Conservation (phyloP, 2,888 invertebrate species). For the Acrobasis suavella region DNA sequence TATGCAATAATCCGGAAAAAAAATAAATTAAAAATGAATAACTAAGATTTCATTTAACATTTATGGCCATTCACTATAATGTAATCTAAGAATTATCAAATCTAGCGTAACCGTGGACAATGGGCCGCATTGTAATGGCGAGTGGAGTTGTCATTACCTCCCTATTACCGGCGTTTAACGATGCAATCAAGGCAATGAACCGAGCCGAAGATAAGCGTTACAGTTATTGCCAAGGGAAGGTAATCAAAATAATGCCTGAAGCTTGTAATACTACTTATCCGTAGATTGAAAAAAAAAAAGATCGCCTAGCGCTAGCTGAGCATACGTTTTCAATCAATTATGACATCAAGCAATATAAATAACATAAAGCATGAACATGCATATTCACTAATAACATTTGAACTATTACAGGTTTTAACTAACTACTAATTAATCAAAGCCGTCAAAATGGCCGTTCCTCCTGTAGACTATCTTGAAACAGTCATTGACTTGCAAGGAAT, state of each 20-base stretch:
- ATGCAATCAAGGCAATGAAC: slow-evolving; percentile 63
- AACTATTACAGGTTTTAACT: too few relatives aligned
- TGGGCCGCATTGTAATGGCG: slow-evolving; percentile 44
- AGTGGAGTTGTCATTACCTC: slow-evolving; percentile 44
- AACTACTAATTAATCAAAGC: too few relatives aligned
- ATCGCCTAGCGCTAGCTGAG: too few relatives aligned
- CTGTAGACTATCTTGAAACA: too few relatives aligned
- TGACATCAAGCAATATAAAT: too few relatives aligned
- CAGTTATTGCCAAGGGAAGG: slow-evolving; percentile 34
- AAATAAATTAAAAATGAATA: background rate
- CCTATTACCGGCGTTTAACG: slow-evolving; percentile 59
- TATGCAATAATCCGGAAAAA: too few relatives aligned
- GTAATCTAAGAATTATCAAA: slow-evolving; percentile 55
- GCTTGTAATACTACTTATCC: background rate
- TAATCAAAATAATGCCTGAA: slow-evolving; percentile 16
- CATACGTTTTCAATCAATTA: too few relatives aligned
- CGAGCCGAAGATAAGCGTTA: slow-evolving; percentile 57
- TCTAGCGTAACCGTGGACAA: slow-evolving; percentile 58
- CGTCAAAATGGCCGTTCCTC: too few relatives aligned
- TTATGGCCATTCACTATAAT: slow-evolving; percentile 10
- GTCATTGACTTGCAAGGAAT: background rate
- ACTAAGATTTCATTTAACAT: background rate
- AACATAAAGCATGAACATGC: too few relatives aligned
- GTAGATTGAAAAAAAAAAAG: too few relatives aligned
- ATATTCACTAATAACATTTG: too few relatives aligned